These are phyloP conservation scores for Anorthoa munda DNA, from an alignment of 2,888 invertebrate species.

Conservation along the genomic window DNA sequence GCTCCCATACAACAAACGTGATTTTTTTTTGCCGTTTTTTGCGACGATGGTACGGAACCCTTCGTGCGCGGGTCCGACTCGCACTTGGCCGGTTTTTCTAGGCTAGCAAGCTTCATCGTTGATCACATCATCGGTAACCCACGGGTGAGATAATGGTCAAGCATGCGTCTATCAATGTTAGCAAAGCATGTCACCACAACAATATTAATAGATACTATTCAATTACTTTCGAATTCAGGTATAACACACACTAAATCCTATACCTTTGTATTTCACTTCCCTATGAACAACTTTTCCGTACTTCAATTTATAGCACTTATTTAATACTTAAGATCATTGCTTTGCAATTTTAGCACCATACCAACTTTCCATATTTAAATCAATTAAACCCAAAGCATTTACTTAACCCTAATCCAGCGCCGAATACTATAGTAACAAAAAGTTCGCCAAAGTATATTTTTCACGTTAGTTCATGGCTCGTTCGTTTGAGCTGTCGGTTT, in stretches of 20 bases:
- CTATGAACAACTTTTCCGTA: too few relatives aligned
- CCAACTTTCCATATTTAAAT: background rate
- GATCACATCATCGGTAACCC: too few relatives aligned
- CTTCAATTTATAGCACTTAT: too few relatives aligned
- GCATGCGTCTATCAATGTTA: too few relatives aligned
- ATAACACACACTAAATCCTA: background rate
- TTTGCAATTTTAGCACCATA: background rate
- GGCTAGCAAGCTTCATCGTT: too few relatives aligned
- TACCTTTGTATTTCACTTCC: background rate
- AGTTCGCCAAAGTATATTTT: constrained; percentile 33
- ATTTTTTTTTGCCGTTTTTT: too few relatives aligned
- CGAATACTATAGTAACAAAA: constrained; percentile 7
- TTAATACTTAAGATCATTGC: background rate
- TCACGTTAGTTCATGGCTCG: constrained; percentile 48
- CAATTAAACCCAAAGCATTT: background rate
- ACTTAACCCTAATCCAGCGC: background rate
- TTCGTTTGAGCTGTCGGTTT: constrained; percentile 60
- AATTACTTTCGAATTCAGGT: background rate
- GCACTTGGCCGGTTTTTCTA: too few relatives aligned
- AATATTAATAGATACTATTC: background rate
- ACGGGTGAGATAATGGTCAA: too few relatives aligned
- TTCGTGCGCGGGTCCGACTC: too few relatives aligned
- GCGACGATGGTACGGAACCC: too few relatives aligned
- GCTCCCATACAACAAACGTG: too few relatives aligned
- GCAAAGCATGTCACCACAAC: background rate